Base-by-base conservation (phyloP, 1,140 invertebrate species). In the Chymomyza costata region DNA sequence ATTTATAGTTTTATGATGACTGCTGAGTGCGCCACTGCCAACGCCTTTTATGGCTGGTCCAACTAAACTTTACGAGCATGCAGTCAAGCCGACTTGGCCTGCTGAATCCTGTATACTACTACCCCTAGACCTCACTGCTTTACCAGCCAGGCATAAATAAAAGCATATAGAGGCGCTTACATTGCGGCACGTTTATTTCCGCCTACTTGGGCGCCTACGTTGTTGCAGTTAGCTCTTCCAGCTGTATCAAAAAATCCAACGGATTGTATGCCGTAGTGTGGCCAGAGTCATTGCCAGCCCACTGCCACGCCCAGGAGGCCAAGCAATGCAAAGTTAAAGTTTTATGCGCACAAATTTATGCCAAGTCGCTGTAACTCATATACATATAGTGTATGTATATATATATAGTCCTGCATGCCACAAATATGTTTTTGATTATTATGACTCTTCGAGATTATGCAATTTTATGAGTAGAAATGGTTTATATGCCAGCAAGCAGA, bases 1-100 rank as follows among this genome's bases (percentile, higher is more conserved):
- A 82, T 82, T 82, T 82, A 82, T 82, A 76, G 78, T 82, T 82
- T 82, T 82, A 82, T 82, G 76, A 82, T 82, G 76, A 82, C 76
- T 81, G 70, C 70, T 81, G 76, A 82, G 76, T 76, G 62, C 82
- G 76, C 65, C 65, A 76, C 69, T 70, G 76, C 76, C 76, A 81
- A 82, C 69, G 76, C 74, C 65, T 70, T 82, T 81, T 76, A 66
- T 59, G 76, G 76, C 70, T 69, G 68, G 70, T 78, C 55, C 62
- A 80, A 78, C 71, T 80, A 64, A 80, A 71, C 71, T 78, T 78
- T 78, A 78, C 73, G 71, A 78, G 58, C 73, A 51, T 49, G 40
- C 63, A 50, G 55, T n/a, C n/a, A n/a, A n/a, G n/a, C n/a, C n/a
- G n/a, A n/a, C n/a, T n/a, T n/a, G n/a, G n/a, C 19, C 7, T 25